Base-by-base conservation (phyloP, 2,113 vertebrate genomes). In the Grus americana region DNA sequence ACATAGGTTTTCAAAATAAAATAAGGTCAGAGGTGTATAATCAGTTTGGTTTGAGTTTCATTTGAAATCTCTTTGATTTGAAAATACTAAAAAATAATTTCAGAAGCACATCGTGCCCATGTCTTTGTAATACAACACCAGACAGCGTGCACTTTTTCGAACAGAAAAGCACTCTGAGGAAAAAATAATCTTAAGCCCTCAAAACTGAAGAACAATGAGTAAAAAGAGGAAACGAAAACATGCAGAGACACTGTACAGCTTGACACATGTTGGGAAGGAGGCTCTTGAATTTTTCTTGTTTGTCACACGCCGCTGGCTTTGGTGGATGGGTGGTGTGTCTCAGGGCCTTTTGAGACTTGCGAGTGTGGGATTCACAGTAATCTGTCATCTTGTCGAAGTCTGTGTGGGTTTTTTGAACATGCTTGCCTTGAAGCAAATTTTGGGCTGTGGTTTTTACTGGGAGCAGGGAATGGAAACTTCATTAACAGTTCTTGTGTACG, bases 401-500 rank as follows among this genome's bases (percentile, higher is more conserved):
- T 22, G 15, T 23, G 67, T 84, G 93, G 72, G 75, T 26, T 95
- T 80, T 86, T 22, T 66, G 86, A 66, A 29, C 44, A 1, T 7
- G 26, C 38, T 30, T 73, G 90, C 90, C 88, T 92, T 10, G 49
- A 73, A 86, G 75, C 75, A 74, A n/a, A 29, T 52, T 4, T 22
- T 40, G n/a, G 93, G 57, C 65, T 71, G 88, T 81, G 93, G 86
- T 93, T 90, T 86, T 52, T 90, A 22, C 57, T 87, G 95, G 85
- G 86, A 93, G 34, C 57, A 78, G 61, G 79, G 83, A 88, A 44
- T 94, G 79, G 83, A 92, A 91, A 92, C 17, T 80, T 84, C 38
- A 62, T 88, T 59, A 94, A 30, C 88, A 86, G 63, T 36, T 86
- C 68, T 65, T 11, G 4, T 10, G 57, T 54, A 34, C 21, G 1